Conservation (phyloP, 2,113 vertebrate species). For the Gila orcuttii region DNA sequence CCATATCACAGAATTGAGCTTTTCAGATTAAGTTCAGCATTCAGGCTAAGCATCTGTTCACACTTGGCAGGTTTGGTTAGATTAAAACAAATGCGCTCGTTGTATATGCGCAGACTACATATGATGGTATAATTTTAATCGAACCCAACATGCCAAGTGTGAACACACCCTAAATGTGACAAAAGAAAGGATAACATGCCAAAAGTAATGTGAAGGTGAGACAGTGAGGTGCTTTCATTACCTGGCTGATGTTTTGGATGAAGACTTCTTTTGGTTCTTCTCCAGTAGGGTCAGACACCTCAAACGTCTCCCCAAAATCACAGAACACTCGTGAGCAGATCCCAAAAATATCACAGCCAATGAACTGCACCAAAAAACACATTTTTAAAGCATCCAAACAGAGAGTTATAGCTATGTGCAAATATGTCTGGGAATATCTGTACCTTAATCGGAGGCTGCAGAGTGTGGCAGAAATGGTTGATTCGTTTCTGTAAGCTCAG, state of each 20-base stretch:
- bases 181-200: background rate
- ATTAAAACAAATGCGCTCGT: too few species aligned
- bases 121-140: too few species aligned
- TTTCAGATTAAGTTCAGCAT: background rate
- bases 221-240: conserved; percentile 63
- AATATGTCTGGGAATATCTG: conserved; percentile 18
- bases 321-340: conserved; percentile 94
- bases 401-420: background rate
- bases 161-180: background rate
- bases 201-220: background rate
- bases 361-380: conserved; percentile 79
- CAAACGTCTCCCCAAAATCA: conserved; percentile 95
- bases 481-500: conserved; percentile 87
- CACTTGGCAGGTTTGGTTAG: too few species aligned
- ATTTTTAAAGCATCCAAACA: background rate
- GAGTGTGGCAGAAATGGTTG: conserved; percentile 89
- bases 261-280: conserved; percentile 96
- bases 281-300: conserved; percentile 93
- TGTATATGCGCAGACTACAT: too few species aligned
- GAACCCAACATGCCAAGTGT: too few species aligned
- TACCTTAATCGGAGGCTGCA: conserved; percentile 92
- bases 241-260: conserved; percentile 93
- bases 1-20: background rate
- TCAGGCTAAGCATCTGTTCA: background rate
- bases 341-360: conserved; percentile 88